Conservation (phyloP, 2,113 vertebrate species). For the Rutilus rutilus region DNA sequence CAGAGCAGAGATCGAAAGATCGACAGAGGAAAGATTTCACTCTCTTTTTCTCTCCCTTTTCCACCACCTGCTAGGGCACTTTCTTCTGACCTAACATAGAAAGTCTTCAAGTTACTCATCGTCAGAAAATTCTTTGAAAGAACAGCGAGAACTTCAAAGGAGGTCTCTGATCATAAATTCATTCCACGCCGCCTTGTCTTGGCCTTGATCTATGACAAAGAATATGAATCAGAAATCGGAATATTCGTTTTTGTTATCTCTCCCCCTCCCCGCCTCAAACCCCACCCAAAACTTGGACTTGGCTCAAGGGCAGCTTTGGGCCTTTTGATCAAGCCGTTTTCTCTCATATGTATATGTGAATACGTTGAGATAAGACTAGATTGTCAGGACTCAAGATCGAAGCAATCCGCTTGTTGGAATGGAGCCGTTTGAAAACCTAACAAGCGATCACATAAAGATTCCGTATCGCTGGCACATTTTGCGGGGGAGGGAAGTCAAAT, state of each 20-base stretch:
- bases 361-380: slow-evolving; percentile 36
- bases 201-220: slow-evolving; percentile 62
- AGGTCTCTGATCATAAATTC: slow-evolving; percentile 60
- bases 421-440: slow-evolving; percentile 13
- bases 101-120: slow-evolving; percentile 55
- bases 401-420: neutral
- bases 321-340: slow-evolving; percentile 64
- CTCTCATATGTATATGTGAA: slow-evolving; percentile 54
- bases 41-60: slow-evolving; percentile 33
- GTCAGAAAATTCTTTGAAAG: slow-evolving; percentile 57
- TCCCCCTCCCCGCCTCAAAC: neutral
- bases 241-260: slow-evolving; percentile 59
- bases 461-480: neutral
- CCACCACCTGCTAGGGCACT: slow-evolving; percentile 24
- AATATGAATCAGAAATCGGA: slow-evolving; percentile 63
- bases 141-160: slow-evolving; percentile 63
- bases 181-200: slow-evolving; percentile 53
- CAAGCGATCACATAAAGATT: slow-evolving; percentile 15
- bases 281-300: slow-evolving; percentile 58
- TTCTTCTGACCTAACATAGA: slow-evolving; percentile 54
- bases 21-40: slow-evolving; percentile 18
- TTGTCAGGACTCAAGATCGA: slow-evolving; percentile 5
- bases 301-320: slow-evolving; percentile 65
- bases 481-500: slow-evolving; percentile 5
- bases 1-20: slow-evolving; percentile 47